Conservation (phyloP, 2,797 vertebrate species). For the Heliangelus exortis region DNA sequence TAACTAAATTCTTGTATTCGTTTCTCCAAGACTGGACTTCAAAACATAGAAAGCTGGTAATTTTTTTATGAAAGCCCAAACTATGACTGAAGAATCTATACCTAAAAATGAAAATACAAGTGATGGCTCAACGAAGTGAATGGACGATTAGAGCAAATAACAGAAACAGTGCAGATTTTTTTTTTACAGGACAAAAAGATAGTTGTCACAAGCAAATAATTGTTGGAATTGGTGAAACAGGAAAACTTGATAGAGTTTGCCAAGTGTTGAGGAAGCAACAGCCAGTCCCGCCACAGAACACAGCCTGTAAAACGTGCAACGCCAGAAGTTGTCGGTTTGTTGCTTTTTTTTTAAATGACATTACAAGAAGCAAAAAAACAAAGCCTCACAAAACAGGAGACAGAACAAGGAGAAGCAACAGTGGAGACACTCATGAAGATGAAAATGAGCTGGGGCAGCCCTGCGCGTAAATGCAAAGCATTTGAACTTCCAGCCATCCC, state of each 20-base stretch:
- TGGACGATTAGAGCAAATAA: background rate
- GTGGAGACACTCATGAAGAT: background rate
- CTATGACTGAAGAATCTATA: background rate
- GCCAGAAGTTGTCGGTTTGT: background rate
- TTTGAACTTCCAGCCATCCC: fast-evolving
- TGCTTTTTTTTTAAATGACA: background rate
- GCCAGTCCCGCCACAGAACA: background rate
- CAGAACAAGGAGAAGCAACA: background rate
- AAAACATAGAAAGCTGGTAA: background rate
- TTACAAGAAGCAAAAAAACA: background rate
- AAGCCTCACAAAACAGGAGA: background rate
- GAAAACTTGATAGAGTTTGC: background rate
- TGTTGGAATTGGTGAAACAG: background rate
- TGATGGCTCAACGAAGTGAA: background rate
- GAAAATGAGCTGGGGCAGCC: background rate
- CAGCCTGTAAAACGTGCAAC: background rate
- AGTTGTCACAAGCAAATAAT: background rate
- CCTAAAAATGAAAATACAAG: background rate
- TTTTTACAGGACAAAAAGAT: background rate
- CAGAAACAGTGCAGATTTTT: no score
- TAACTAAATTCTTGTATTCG: background rate
- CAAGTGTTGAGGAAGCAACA: background rate
- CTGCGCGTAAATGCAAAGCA: fast-evolving
- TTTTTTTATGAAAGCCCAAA: background rate
- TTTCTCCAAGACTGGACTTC: background rate